These are phyloP conservation scores for Kryphioiulus occultus DNA, from an alignment of 2,888 invertebrate genomes.

Conservation along the genomic window DNA sequence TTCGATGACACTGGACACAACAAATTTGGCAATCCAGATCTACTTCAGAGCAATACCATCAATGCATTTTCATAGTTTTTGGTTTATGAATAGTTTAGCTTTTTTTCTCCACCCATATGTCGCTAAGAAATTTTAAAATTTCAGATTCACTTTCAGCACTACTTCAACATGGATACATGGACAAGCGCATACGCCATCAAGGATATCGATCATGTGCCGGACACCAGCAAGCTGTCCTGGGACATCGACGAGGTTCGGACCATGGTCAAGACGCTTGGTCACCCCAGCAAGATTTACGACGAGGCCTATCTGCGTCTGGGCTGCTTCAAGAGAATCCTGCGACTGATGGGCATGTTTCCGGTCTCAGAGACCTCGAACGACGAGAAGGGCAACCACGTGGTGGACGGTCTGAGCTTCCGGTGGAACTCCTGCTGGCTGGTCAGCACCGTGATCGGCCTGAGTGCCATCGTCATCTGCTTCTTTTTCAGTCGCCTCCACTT, in stretches of 20 bases:
- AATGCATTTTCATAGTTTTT: too few species aligned
- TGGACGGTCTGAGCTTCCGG: neutral
- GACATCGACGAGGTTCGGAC: neutral
- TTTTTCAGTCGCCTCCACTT: neutral
- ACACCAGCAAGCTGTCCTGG: neutral
- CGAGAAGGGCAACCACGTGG: neutral
- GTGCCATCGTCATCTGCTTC: neutral
- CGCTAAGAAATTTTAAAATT: neutral
- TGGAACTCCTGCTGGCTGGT: neutral
- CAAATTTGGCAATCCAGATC: too few species aligned
- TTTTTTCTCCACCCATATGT: neutral
- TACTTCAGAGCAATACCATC: too few species aligned
- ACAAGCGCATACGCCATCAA: neutral
- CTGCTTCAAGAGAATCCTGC: neutral
- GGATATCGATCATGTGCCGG: neutral
- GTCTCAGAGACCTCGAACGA: neutral
- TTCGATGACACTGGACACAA: too few species aligned
- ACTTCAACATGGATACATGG: neutral
- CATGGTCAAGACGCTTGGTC: neutral
- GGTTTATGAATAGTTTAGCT: too few species aligned
- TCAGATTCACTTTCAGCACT: neutral
- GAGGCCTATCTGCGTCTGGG: constrained; percentile 14
- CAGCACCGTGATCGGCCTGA: neutral
- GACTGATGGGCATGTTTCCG: neutral
- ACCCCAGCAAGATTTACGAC: neutral